phyloP scores from a whole-genome alignment of 2,113 vertebrate species.

The Sceloporus tristichus region DNA sequence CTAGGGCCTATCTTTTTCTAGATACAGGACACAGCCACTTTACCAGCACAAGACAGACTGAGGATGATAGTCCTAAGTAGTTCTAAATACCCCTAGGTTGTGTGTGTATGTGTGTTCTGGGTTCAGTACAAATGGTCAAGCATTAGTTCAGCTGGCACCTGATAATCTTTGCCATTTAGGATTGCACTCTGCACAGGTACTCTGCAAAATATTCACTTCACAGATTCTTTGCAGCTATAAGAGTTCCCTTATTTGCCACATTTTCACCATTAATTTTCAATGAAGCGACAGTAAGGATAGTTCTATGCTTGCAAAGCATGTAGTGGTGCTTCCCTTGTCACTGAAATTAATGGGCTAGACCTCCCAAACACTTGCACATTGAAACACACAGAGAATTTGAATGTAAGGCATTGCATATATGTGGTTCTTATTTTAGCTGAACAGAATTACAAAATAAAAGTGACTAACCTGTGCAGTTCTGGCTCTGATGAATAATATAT shows the following conservation, averaged over 20 bases:
- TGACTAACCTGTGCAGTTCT: background rate
- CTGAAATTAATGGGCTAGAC: background rate
- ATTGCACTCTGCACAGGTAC: background rate
- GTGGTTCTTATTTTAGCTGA: conserved; percentile 15
- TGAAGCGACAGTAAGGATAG: background rate
- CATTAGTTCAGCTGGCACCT: background rate
- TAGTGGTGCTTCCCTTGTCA: background rate
- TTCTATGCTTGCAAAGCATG: background rate
- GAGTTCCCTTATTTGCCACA: background rate
- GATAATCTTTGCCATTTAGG: background rate
- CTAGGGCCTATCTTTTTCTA: too few relatives aligned
- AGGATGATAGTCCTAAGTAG: too few relatives aligned
- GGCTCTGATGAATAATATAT: conserved; percentile 36
- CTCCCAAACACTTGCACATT: background rate
- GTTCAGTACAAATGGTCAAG: too few relatives aligned
- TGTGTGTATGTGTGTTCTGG: too few relatives aligned
- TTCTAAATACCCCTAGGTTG: too few relatives aligned
- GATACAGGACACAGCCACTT: too few relatives aligned
- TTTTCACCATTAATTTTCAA: background rate
- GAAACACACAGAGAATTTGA: background rate
- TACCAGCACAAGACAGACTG: too few relatives aligned
- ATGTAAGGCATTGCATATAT: background rate
- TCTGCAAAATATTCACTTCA: conserved; percentile 3
- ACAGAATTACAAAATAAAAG: background rate
- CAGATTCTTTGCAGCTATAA: background rate